phyloP scores from a whole-genome alignment of 2,797 vertebrate genomes.

The Anabas testudineus region DNA sequence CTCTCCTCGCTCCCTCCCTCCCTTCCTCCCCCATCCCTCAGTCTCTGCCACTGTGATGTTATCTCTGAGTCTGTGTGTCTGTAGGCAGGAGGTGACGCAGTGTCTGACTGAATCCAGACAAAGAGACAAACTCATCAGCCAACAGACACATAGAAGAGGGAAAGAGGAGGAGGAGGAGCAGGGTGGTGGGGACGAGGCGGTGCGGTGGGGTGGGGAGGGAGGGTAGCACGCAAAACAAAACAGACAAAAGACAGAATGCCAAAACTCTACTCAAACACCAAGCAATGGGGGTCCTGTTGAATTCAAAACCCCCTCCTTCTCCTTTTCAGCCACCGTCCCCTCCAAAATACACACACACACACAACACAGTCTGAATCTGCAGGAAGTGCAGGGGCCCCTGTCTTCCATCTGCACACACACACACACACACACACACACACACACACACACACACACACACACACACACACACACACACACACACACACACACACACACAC shows the following conservation, averaged over 20 bases:
- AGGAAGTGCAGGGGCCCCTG: conserved; percentile 64
- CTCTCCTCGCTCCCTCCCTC: conserved; percentile 72
- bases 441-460: conserved; percentile 3
- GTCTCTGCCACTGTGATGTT: conserved; percentile 88
- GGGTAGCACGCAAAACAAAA: conserved; percentile 77
- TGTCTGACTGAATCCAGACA: conserved; percentile 90
- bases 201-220: conserved; percentile 16
- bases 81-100: conserved; percentile 91
- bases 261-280: conserved; percentile 82
- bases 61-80: conserved; percentile 89
- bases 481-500: conserved; percentile 15
- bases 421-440: conserved; percentile 25
- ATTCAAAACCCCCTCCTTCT: conserved; percentile 70
- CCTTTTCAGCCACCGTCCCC: conserved; percentile 56
- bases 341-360: conserved; percentile 59
- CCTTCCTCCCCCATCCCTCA: conserved; percentile 52
- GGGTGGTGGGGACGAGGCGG: conserved; percentile 13
- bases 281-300: conserved; percentile 79
- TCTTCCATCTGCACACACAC: conserved; percentile 35
- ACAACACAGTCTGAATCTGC: conserved; percentile 65
- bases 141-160: conserved; percentile 78
- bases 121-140: conserved; percentile 90
- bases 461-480: conserved; percentile 23
- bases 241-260: conserved; percentile 84
- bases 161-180: conserved; percentile 40